A percentile compares a stretch with the other conserved stretches of the same genome.
phyloP scores from a whole-genome alignment of 2,888 invertebrate species.

The Campopleginae sp. region DNA sequence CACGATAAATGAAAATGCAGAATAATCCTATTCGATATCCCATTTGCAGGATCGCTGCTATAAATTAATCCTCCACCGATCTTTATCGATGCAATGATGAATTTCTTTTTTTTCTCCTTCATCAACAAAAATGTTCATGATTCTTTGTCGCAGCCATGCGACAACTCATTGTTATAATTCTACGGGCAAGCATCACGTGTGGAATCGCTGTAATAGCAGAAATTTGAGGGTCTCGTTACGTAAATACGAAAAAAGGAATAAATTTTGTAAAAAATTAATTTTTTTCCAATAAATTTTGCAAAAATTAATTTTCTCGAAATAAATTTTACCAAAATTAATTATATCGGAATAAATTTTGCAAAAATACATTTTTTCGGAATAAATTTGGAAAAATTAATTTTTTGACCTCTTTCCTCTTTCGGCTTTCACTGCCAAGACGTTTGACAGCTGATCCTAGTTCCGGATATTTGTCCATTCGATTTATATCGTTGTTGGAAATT shows the following conservation, averaged over 20 bases:
- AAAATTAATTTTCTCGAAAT: no score
- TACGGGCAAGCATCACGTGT: background rate
- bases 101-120: background rate
- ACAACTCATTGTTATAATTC: background rate
- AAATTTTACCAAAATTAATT: no score
- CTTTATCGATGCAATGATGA: background rate
- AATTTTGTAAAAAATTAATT: no score
- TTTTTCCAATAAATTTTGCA: no score
- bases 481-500: background rate
- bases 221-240: background rate
- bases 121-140: background rate
- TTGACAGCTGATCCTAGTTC: background rate
- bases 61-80: slow-evolving; percentile 1
- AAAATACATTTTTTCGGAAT: no score
- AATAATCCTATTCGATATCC: slow-evolving; percentile 13
- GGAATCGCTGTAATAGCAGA: background rate
- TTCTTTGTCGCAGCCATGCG: background rate
- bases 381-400: no score
- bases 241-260: background rate
- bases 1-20: slow-evolving; percentile 39
- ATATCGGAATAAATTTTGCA: no score
- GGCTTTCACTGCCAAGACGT: background rate
- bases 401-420: background rate
- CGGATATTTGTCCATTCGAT: background rate
- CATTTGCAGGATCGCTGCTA: background rate